phyloP scores from a whole-genome alignment of 2,888 invertebrate genomes.

The Bellardia pandia region DNA sequence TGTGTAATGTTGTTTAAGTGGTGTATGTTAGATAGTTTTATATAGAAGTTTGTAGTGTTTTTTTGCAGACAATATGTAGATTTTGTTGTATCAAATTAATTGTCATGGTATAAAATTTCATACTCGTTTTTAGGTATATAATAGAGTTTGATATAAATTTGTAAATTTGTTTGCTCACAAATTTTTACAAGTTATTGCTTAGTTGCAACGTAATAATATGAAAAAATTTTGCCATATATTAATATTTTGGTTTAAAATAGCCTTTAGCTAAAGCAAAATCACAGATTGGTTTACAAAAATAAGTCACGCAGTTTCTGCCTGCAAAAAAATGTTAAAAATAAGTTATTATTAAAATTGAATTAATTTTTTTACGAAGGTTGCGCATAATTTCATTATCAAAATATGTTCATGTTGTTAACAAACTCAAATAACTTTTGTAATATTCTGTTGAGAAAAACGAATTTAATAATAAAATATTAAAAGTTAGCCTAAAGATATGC shows the following conservation, averaged over 20 bases:
- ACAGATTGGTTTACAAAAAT: no score
- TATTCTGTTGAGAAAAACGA: not conserved
- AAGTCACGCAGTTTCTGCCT: no score
- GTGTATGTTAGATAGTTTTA: slow-evolving; percentile 13
- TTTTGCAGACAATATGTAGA: slow-evolving; percentile 12
- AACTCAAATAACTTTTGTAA: not conserved
- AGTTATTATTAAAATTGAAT: slow-evolving; percentile 5
- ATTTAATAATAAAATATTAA: not conserved
- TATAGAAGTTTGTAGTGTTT: not conserved
- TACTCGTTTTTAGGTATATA: not conserved
- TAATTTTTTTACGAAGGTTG: not conserved
- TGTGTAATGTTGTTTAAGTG: slow-evolving; percentile 13
- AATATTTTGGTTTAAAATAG: no score
- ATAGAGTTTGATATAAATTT: slow-evolving; percentile 17
- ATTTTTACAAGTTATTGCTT: not conserved
- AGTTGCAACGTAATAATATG: no score
- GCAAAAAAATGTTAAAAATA: not conserved
- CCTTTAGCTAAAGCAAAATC: no score
- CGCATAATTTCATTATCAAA: not conserved
- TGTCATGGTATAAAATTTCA: slow-evolving; percentile 46
- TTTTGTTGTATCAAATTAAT: slow-evolving; percentile 61
- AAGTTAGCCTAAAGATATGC: not conserved
- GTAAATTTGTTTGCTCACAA: slow-evolving; percentile 27
- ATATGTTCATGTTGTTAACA: not conserved
- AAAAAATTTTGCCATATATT: no score